These are phyloP conservation scores for Euwallacea fornicatus DNA, from an alignment of 1,140 invertebrate genomes.

Conservation along the genomic window DNA sequence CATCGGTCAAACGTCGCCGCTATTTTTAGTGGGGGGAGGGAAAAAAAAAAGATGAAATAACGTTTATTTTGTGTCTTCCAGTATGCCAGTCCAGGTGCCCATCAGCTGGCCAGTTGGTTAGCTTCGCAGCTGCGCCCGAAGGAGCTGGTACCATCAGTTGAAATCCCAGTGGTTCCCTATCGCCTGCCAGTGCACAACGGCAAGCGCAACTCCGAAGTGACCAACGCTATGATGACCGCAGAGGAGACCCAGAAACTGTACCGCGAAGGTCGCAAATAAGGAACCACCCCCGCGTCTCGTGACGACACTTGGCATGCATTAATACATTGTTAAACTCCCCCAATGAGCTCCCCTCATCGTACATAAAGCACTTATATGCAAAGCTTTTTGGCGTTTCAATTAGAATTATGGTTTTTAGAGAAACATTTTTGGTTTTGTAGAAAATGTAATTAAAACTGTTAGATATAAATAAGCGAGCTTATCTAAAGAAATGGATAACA, in stretches of 20 bases:
- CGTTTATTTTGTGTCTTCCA: slow-evolving; percentile 2
- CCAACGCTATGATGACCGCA: slow-evolving; percentile 48
- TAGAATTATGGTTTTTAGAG: no score
- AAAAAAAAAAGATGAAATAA: not conserved
- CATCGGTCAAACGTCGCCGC: not conserved
- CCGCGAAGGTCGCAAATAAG: slow-evolving; percentile 43
- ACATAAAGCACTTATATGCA: no score
- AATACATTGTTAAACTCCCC: no score
- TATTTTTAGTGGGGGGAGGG: not conserved
- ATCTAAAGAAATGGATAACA: no score
- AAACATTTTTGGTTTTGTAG: no score
- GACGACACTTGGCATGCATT: no score
- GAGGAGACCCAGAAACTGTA: slow-evolving; percentile 49
- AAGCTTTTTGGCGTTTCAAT: no score
- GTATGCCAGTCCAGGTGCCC: slow-evolving; percentile 46
- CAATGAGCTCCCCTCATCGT: no score
- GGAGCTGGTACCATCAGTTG: slow-evolving; percentile 39
- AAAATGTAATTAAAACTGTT: no score
- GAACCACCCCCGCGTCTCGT: no score
- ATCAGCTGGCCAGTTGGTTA: slow-evolving; percentile 49
- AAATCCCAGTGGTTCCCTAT: slow-evolving; percentile 46
- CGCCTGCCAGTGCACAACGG: slow-evolving; percentile 40
- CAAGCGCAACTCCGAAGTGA: slow-evolving; percentile 50
- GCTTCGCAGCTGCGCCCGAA: slow-evolving; percentile 42
- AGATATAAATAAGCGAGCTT: no score